phyloP scores from a whole-genome alignment of 2,888 invertebrate genomes.

The Drosophila picticornis region DNA sequence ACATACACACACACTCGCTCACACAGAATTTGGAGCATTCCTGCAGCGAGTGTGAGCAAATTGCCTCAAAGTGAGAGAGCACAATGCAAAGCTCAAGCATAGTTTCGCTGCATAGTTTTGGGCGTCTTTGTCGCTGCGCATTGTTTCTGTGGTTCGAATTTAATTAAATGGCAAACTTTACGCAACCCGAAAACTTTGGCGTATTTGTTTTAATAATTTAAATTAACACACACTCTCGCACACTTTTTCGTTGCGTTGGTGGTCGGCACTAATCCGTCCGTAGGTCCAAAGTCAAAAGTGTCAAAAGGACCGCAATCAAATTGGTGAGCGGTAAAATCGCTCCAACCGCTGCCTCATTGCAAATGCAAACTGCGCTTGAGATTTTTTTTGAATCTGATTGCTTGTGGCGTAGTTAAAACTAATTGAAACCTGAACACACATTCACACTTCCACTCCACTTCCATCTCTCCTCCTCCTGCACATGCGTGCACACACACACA shows the following conservation, averaged over 20 bases:
- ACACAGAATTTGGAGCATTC: slow-evolving; percentile 17
- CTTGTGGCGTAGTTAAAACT: slow-evolving; percentile 57
- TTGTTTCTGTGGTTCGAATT: slow-evolving; percentile 38
- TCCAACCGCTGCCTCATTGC: slow-evolving; percentile 62
- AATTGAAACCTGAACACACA: slow-evolving; percentile 59
- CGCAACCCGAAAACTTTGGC: slow-evolving; percentile 20
- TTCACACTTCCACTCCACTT: background rate
- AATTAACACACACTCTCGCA: slow-evolving; percentile 43
- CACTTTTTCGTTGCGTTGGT: slow-evolving; percentile 2
- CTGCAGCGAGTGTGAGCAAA: slow-evolving; percentile 4
- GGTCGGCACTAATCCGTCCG: slow-evolving; percentile 42
- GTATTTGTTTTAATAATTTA: slow-evolving; percentile 60
- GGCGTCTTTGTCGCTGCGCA: slow-evolving; percentile 28
- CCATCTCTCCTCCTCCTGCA: background rate
- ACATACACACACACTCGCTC: slow-evolving; percentile 2
- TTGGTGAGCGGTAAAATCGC: slow-evolving; percentile 39
- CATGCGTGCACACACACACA: slow-evolving; percentile 1
- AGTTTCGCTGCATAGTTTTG: slow-evolving; percentile 45
- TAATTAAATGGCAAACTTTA: slow-evolving; percentile 54
- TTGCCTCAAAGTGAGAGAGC: slow-evolving; percentile 15
- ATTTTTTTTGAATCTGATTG: slow-evolving; percentile 55
- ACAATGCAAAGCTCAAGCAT: slow-evolving; percentile 18
- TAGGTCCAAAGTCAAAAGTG: slow-evolving; percentile 12
- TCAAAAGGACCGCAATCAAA: slow-evolving; percentile 70
- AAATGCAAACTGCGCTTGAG: slow-evolving; percentile 67